Evolutionary conservation across 2,113 vertebrate genomes (phyloP).

Genomic region (Leucosticte australis): DNA sequence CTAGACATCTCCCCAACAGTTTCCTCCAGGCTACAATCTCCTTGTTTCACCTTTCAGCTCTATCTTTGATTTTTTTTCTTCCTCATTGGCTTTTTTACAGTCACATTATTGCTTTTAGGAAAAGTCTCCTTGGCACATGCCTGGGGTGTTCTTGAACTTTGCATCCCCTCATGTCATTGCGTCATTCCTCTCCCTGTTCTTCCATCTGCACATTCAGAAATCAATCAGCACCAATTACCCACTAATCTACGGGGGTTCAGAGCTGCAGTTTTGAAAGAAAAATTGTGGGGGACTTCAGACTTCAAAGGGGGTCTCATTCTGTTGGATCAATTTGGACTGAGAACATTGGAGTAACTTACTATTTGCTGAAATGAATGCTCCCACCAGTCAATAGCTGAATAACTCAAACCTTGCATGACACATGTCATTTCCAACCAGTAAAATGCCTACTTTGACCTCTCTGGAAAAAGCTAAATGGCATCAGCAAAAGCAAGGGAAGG

Average conservation of each 20-base stretch:
- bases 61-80: neutral
- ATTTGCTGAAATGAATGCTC: neutral
- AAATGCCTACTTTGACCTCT: slow-evolving; percentile 10
- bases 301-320: slow-evolving; percentile 21
- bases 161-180: neutral
- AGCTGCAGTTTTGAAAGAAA: neutral
- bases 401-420: neutral
- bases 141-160: neutral
- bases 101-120: neutral
- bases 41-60: neutral
- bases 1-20: neutral
- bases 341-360: neutral
- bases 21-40: neutral
- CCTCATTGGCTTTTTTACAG: neutral
- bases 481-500: neutral
- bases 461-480: slow-evolving; percentile 6
- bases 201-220: slow-evolving; percentile 25
- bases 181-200: neutral
- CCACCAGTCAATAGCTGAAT: slow-evolving; percentile 16
- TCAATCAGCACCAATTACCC: slow-evolving; percentile 30
- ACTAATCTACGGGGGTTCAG: neutral
- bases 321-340: slow-evolving; percentile 40
- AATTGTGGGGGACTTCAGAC: slow-evolving; percentile 27
- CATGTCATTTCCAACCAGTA: slow-evolving; percentile 1
- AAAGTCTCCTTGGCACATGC: neutral